A percentile compares a stretch with the other conserved stretches of the same genome.
phyloP scores from a whole-genome alignment of 2,888 invertebrate species.

The Epinotia brunnichana region DNA sequence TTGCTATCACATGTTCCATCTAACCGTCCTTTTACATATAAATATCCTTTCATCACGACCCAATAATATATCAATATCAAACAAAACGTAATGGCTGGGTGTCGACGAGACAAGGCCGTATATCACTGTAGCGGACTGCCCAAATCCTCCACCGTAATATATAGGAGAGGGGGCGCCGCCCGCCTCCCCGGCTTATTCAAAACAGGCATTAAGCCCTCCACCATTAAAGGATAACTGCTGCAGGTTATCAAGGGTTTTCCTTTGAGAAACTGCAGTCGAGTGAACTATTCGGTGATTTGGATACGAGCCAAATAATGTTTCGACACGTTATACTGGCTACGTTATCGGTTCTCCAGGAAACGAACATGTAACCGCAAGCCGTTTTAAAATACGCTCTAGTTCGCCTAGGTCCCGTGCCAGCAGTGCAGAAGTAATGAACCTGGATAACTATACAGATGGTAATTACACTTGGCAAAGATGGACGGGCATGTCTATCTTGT shows the following conservation, averaged over 20 bases:
- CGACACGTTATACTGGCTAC: conserved; percentile 53
- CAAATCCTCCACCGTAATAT: conserved; percentile 54
- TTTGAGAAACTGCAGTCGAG: conserved; percentile 59
- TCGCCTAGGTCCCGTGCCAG: conserved; percentile 28
- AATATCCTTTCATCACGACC: conserved; percentile 45
- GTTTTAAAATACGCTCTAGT: conserved; percentile 37
- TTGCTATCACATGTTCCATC: conserved; percentile 44
- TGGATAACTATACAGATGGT: conserved; percentile 34
- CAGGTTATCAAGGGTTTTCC: conserved; percentile 70
- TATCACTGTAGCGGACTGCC: conserved; percentile 61
- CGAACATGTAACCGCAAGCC: conserved; percentile 32
- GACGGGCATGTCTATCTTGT: conserved; percentile 33
- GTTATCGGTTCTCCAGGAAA: conserved; percentile 45
- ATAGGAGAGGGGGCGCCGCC: conserved; percentile 51
- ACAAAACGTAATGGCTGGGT: conserved; percentile 57
- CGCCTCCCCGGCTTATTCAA: conserved; percentile 63
- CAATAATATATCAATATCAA: conserved; percentile 57
- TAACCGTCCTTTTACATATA: conserved; percentile 44
- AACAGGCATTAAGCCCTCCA: conserved; percentile 66
- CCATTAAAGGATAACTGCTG: conserved; percentile 64
- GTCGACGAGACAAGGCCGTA: conserved; percentile 55
- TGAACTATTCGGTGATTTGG: conserved; percentile 60
- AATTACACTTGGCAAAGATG: conserved; percentile 39
- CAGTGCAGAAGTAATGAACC: conserved; percentile 34
- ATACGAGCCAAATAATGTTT: conserved; percentile 64